Base-by-base conservation (phyloP, 2,113 vertebrate genomes). In the Sander vitreus region DNA sequence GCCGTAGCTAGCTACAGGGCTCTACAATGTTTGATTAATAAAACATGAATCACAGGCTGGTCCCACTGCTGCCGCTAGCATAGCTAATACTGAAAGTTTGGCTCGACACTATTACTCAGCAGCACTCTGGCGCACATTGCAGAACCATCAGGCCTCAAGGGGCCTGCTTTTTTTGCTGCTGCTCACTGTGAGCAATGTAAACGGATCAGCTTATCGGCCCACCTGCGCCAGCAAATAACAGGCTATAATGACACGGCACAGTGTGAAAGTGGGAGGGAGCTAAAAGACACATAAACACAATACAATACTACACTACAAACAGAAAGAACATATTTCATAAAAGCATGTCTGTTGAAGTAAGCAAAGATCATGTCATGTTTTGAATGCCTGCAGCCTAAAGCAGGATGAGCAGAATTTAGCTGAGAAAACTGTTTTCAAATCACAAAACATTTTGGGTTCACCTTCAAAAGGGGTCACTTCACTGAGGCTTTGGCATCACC, bases 21-120 rank as follows among this genome's bases (percentile, higher is more conserved):
- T 86, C 27, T 47, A 72, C 91, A 93, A 88, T 90, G 82, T 93
- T 93, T 94, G 91, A 94, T 93, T 92, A 92, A 94, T 93, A 91
- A 91, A 90, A 90, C 86, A 90, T 91, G 93, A 95, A 91, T 92
- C 88, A 91, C 83, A 85, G 84, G 80, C 85, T 75, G 76, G 81
- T 88, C 82, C 88, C 86, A 68, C 80, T 65, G 86, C 84, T 87
- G 83, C 87, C 60, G 84, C 86, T 81, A 80, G 89, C 81, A 81
- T 79, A 68, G 80, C 89, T 91, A 82, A 90, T 89, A 80, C 88
- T 57, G 82, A 65, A 76, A 93, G 85, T 86, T 90, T 89, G 89
- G 88, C 84, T 79, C 73, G 80, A 87, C 82, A 86, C 86, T 86
- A 90, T 88, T 87, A 91, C 90, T 93, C 94, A 92, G 92, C 89